These are phyloP conservation scores for Drosophila mimetica DNA, from an alignment of 2,888 invertebrate genomes.

Conservation along the genomic window DNA sequence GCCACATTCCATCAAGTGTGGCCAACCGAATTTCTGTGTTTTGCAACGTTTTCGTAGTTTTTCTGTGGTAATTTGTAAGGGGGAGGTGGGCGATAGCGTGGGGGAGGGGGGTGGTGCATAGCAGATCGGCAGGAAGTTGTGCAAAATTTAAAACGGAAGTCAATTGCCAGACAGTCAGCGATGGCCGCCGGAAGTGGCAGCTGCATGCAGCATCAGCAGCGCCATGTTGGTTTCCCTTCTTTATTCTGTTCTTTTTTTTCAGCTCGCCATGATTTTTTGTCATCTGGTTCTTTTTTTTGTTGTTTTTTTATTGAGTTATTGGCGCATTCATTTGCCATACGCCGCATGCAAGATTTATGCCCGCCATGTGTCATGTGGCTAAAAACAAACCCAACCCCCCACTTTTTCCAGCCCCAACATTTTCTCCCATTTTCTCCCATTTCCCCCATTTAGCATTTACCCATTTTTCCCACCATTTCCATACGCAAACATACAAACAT, in stretches of 20 bases:
- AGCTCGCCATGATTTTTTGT: constrained; percentile 2
- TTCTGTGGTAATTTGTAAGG: constrained; percentile 35
- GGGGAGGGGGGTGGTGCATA: constrained; percentile 17
- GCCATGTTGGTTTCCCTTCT: constrained; percentile 43
- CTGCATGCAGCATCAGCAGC: constrained; percentile 63
- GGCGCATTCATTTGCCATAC: constrained; percentile 79
- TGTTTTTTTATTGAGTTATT: constrained; percentile 73
- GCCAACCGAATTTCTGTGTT: constrained; percentile 25
- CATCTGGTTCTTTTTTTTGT: constrained; percentile 15
- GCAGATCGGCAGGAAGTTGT: constrained; percentile 64
- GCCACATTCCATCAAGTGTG: constrained; percentile 30
- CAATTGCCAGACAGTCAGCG: constrained; percentile 73
- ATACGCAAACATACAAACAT: constrained; percentile 17
- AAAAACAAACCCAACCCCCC: constrained; percentile 56
- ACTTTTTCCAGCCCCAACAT: not conserved
- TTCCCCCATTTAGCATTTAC: constrained; percentile 33
- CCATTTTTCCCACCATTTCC: constrained; percentile 26
- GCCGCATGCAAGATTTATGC: constrained; percentile 75
- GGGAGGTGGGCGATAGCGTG: no score
- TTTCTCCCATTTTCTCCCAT: constrained; percentile 2
- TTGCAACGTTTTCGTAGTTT: constrained; percentile 23
- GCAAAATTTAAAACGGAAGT: constrained; percentile 77
- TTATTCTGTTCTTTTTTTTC: constrained; percentile 36
- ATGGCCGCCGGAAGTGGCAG: constrained; percentile 70
- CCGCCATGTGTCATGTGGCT: constrained; percentile 76